Evolutionary conservation across 2,797 vertebrate species (phyloP), one percentile per base, ranked within the genome.

Genomic region (Spinibarbus caldwelli): DNA sequence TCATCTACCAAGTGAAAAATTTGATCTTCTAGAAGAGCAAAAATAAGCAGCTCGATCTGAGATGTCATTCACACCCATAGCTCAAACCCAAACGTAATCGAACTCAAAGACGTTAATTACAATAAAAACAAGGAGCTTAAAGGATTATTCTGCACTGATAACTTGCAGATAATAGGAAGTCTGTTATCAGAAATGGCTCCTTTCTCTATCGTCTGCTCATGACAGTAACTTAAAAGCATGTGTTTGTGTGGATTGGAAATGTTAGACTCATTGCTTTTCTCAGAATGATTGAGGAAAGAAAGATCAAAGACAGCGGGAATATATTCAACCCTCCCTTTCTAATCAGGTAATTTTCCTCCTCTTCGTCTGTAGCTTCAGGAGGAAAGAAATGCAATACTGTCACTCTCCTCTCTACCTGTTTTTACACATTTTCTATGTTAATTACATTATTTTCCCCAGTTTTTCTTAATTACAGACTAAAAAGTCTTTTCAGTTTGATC

Each of bases 41-140:
- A 77, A n/a, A n/a, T 34, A 57, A 57, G 34, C 34, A 4, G 6
- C 14, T 77, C 2, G 12, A 54, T 76, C 23, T 54, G 49, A 54
- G 73, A n/a, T 71, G 26, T 71, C 68, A 45, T 49, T 76, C 49
- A 9, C n/a, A 54, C 49, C 4, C 6, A 76, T 9, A 76, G 7
- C 47, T 36, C 14, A 26, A n/a, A n/a, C n/a, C n/a, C n/a, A n/a
- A n/a, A n/a, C n/a, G n/a, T n/a, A n/a, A 26, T 64, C 29, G 34
- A 59, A 47, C 45, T 38, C 38, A 66, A 78, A 45, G 38, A 88
- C 91, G 89, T 93, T 94, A 93, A 94, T 95, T 93, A 94, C 90
- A 91, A 90, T 92, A 92, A 93, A 92, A 93, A 94, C 88, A 93
- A 92, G 90, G 92, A 92, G 93, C 90, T 94, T 94, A 93, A 93